Conservation (phyloP, 2,113 vertebrate species). For the Nothoprocta pentlandii region DNA sequence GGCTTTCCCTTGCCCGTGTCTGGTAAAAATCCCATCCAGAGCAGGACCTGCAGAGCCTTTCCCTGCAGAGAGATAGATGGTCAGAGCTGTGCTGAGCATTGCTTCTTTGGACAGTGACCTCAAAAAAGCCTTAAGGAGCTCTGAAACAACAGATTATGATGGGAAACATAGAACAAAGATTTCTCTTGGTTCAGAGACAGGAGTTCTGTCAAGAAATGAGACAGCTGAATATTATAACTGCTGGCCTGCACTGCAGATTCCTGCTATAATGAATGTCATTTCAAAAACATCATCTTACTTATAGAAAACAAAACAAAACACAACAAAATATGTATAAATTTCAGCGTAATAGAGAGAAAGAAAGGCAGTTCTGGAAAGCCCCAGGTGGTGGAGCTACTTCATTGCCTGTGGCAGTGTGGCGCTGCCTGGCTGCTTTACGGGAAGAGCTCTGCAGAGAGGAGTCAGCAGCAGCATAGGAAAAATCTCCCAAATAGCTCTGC, state of each 20-base stretch:
- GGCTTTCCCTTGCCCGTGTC: rapidly evolving
- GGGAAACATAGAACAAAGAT: not conserved
- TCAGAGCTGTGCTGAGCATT: not conserved
- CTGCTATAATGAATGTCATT: not conserved
- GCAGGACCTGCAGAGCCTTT: rapidly evolving
- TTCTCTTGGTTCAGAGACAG: not conserved
- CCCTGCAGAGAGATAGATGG: not conserved
- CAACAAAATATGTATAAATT: rapidly evolving
- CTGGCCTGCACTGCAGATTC: not conserved
- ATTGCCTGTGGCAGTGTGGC: slow-evolving; percentile 1
- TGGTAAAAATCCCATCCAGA: not conserved
- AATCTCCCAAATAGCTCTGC: not conserved
- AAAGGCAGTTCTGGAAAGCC: slow-evolving; percentile 12
- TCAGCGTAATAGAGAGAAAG: not conserved
- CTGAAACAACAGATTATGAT: not conserved
- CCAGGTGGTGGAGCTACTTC: slow-evolving; percentile 77
- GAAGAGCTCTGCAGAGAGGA: not conserved
- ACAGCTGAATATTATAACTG: not conserved
- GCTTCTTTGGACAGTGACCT: not conserved
- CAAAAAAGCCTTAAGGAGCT: not conserved
- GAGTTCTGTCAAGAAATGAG: not conserved
- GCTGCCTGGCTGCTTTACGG: not conserved
- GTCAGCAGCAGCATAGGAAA: not conserved
- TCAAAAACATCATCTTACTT: not conserved
- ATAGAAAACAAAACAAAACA: not conserved